Percentiles rank a stretch among this genome's conserved stretches.
These are phyloP conservation scores for Leptinotarsa lineolata DNA, from an alignment of 1,140 invertebrate species.

Conservation along the genomic window DNA sequence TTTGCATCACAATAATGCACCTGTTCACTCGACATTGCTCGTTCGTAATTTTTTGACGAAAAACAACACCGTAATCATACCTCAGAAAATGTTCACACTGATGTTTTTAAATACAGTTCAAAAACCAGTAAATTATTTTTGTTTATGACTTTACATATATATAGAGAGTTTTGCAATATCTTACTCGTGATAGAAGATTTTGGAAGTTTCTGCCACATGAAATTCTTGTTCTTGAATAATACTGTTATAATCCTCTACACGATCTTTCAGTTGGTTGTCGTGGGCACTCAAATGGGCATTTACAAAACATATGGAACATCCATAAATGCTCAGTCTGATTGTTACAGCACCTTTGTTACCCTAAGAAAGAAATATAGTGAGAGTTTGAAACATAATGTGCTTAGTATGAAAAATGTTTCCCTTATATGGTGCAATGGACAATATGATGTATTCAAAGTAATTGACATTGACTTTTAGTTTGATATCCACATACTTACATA, in stretches of 20 bases:
- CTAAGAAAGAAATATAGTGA: slow-evolving; percentile 58
- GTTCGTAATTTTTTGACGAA: too few species aligned
- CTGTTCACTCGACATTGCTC: too few species aligned
- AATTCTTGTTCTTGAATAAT: slow-evolving; percentile 77
- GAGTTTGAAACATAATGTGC: not conserved
- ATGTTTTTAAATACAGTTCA: too few species aligned
- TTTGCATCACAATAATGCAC: too few species aligned
- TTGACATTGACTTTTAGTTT: too few species aligned
- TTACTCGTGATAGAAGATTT: slow-evolving; percentile 91
- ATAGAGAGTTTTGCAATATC: slow-evolving; percentile 43
- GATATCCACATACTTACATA: too few species aligned
- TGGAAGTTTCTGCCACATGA: slow-evolving; percentile 71
- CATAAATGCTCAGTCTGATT: slow-evolving; percentile 82
- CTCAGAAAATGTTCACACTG: too few species aligned
- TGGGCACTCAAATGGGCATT: slow-evolving; percentile 90
- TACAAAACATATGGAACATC: slow-evolving; percentile 83
- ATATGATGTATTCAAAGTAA: too few species aligned
- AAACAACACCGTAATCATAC: too few species aligned
- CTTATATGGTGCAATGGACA: too few species aligned
- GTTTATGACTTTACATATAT: not conserved
- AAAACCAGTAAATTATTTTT: too few species aligned
- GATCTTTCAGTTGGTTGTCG: slow-evolving; percentile 76
- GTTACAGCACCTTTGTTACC: slow-evolving; percentile 94
- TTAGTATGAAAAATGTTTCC: too few species aligned
- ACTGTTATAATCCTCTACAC: slow-evolving; percentile 84